Evolutionary conservation across 2,797 vertebrate species (phyloP).

Genomic region (Paramormyrops hopkinsi): DNA sequence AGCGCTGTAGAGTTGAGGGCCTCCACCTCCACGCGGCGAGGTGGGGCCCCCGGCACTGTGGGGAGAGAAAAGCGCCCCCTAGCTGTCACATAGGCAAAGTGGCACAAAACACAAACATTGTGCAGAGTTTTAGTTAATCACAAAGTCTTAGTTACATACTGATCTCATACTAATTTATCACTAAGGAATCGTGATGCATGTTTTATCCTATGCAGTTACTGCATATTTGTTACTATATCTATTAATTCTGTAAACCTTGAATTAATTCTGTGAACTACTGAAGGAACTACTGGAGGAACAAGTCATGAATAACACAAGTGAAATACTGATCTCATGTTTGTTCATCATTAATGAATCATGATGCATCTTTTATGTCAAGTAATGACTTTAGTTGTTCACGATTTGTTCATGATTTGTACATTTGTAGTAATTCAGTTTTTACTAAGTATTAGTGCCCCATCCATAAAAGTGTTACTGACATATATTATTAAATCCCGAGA

Average conservation of each 20-base stretch:
- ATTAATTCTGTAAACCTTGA: neutral
- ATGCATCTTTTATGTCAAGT: neutral
- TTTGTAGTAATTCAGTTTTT: neutral
- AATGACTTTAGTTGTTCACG: neutral
- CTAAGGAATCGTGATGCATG: neutral
- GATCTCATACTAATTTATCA: neutral
- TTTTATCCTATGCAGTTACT: neutral
- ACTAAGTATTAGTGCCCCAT: neutral
- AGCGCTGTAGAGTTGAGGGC: slow-evolving; percentile 90
- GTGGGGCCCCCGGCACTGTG: slow-evolving; percentile 88
- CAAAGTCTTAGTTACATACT: neutral
- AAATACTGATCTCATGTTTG: neutral
- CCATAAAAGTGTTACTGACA: neutral
- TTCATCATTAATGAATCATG: neutral
- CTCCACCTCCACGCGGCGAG: slow-evolving; percentile 89
- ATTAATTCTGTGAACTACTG: neutral
- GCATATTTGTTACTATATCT: neutral
- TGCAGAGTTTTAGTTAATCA: neutral
- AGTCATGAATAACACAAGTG: neutral
- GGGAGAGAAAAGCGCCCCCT: neutral
- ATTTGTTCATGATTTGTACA: neutral
- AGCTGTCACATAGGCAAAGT: neutral
- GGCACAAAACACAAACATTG: neutral
- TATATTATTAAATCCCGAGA: neutral
- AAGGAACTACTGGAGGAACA: neutral